Evolutionary conservation across 2,797 vertebrate species (phyloP).

Genomic region (Delichon dasypus): DNA sequence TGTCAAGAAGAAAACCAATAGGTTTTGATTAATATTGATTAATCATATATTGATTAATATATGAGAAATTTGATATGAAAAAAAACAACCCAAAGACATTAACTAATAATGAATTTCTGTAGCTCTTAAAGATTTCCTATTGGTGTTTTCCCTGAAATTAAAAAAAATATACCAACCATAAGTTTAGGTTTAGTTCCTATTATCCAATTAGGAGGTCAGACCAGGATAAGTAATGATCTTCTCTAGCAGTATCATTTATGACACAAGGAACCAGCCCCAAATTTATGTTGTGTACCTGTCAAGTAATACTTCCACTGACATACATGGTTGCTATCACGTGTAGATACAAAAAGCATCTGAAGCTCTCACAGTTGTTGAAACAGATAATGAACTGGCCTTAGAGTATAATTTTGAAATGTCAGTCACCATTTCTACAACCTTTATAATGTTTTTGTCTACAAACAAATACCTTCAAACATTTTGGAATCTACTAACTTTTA

Average conservation of each 20-base stretch:
- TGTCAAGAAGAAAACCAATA: neutral
- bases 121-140: neutral
- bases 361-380: neutral
- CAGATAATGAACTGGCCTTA: neutral
- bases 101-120: neutral
- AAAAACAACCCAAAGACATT: neutral
- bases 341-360: neutral
- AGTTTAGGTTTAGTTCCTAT: neutral
- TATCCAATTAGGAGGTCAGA: conserved; percentile 10
- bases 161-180: neutral
- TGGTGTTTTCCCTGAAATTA: neutral
- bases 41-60: neutral
- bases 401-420: neutral
- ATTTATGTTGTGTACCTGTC: neutral
- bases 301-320: neutral
- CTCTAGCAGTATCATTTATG: neutral
- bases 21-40: neutral
- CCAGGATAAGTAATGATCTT: neutral
- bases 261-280: neutral
- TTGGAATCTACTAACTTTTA: neutral
- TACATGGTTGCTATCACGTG: neutral
- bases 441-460: neutral
- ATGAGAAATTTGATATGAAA: neutral
- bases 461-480: neutral
- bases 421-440: neutral